Conservation (phyloP, 2,113 vertebrate species). For the Dolichotis patagonum region DNA sequence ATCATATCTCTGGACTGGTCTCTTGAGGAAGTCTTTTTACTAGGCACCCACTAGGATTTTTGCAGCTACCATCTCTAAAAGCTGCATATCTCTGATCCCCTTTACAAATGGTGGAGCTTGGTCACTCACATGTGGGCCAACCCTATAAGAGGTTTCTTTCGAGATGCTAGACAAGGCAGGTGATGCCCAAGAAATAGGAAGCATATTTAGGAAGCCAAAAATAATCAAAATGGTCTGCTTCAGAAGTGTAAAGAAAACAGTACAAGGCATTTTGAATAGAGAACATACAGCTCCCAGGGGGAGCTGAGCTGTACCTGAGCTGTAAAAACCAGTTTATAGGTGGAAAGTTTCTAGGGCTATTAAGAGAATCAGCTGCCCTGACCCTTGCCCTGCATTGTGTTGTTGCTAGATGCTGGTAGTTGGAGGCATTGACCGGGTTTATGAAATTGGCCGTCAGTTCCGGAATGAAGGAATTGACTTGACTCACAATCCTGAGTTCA, state of each 20-base stretch:
- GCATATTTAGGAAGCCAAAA: background rate
- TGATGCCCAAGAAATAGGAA: background rate
- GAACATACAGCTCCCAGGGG: too few species aligned
- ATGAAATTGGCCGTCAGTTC: conserved; percentile 98
- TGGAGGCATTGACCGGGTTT: conserved; percentile 97
- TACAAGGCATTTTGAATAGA: background rate
- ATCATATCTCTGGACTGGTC: background rate
- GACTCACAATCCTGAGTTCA: conserved; percentile 99
- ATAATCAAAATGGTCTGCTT: background rate
- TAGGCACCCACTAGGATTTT: background rate
- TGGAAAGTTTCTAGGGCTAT: background rate
- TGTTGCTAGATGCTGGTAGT: conserved; percentile 95
- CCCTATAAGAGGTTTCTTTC: background rate
- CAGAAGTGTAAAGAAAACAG: background rate
- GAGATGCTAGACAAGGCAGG: background rate
- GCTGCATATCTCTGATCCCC: background rate
- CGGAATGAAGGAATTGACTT: conserved; percentile 99
- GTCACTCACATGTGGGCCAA: background rate
- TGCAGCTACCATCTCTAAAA: background rate
- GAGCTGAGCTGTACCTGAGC: too few species aligned
- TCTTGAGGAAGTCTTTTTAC: background rate
- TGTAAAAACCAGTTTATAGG: background rate
- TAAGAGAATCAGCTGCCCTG: background rate
- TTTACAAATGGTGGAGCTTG: background rate
- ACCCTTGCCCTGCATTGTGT: conserved; percentile 46